Base-by-base conservation (phyloP, 2,113 vertebrate genomes). In the Macquaria australasica region DNA sequence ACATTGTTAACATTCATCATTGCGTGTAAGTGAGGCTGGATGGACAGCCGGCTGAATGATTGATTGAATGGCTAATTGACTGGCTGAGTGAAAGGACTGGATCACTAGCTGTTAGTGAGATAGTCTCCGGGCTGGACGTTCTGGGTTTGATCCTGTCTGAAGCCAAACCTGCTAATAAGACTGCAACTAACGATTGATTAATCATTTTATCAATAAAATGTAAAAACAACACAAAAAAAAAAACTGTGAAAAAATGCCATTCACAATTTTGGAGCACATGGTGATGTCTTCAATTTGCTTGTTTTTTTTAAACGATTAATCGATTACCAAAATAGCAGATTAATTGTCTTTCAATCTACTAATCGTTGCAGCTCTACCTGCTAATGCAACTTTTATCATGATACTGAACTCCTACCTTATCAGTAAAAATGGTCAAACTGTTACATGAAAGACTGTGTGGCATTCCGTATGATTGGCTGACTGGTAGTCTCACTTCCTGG, bases 31-130 rank as follows among this genome's bases (percentile, higher is more conserved):
- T 18, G 37, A 55, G 62, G 18, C 45, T 56, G 62, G 70, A 71
- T 20, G 58, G 82, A 84, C 77, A 75, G 43, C 64, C 28, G 68
- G 23, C 72, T 62, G 79, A 74, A 14, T 39, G 77, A 88, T 51
- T 77, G 81, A 79, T 56, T 79, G 66, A 51, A 58, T 50, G 28
- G 45, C 76, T 79, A 79, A 82, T 53, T 48, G 45, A 39, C n/a
- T 16, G 62, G 41, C 28, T 56, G 48, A 18, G 78, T 43, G 80
- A 76, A 56, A 53, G 73, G 59, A 58, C 45, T 31, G 39, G 45
- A 18, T 79, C 55, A 28, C 55, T 9, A 15, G 51, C 56, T 71
- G 67, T 67, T 60, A 78, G 62, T 23, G 66, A 14, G 69, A 67
- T 72, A 43, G 28, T 43, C n/a, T 72, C 34, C 0, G 10, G 23